A percentile compares a stretch with the other conserved stretches of the same genome.
Evolutionary conservation across 1,140 invertebrate genomes (phyloP).

Genomic region (Zophobas morio): DNA sequence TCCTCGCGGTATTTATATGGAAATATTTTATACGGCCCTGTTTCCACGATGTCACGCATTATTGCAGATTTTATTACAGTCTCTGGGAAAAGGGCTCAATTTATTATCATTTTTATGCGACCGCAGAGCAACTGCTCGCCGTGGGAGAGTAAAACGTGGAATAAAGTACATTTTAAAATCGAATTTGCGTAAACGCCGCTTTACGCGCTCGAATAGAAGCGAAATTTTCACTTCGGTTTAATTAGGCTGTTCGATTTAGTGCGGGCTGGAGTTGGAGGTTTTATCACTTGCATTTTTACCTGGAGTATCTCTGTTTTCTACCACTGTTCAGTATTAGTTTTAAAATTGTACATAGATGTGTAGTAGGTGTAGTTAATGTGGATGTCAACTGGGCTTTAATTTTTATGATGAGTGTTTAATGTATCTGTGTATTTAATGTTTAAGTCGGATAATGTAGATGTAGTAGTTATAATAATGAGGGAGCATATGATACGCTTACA

Average conservation of each 20-base stretch:
- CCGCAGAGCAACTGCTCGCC: background rate
- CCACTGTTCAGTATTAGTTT: conserved; percentile 31
- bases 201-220: background rate
- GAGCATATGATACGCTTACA: conserved; percentile 34
- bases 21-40: background rate
- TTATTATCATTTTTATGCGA: background rate
- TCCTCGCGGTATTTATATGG: background rate
- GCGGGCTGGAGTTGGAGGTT: background rate
- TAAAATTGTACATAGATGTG: conserved; percentile 16
- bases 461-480: conserved; percentile 25
- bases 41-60: background rate
- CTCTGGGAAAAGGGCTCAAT: background rate
- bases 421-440: conserved; percentile 3
- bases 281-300: background rate
- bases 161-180: background rate
- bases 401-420: conserved; percentile 15
- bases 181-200: background rate
- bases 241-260: too few species aligned
- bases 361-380: background rate
- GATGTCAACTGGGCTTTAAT: background rate
- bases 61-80: background rate
- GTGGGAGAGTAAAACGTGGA: too few species aligned
- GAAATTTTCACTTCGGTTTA: background rate
- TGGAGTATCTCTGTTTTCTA: conserved; percentile 15
- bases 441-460: conserved; percentile 5